Conservation (phyloP, 35 echinoderm and acorn worm species). For the Apostichopus californicus region DNA sequence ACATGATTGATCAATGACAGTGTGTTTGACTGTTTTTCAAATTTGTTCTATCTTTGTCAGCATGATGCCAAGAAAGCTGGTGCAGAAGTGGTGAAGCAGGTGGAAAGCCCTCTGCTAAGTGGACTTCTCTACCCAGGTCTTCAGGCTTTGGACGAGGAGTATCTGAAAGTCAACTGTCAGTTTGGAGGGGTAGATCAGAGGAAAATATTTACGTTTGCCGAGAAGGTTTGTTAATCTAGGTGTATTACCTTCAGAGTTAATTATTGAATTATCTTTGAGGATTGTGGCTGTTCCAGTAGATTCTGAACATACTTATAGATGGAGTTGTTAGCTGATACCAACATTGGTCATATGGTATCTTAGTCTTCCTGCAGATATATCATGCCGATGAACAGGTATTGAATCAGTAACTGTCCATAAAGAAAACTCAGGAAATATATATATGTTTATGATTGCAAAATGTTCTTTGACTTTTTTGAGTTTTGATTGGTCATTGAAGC, state of each 20-base stretch:
- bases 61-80: constrained; percentile 99
- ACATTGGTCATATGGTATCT: background rate
- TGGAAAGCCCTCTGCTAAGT: constrained; percentile 88
- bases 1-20: too few species aligned
- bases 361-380: background rate
- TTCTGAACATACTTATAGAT: too few species aligned
- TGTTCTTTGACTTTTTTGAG: too few species aligned
- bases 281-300: too few species aligned
- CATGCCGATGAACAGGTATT: too few species aligned
- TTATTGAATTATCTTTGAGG: background rate
- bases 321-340: too few species aligned
- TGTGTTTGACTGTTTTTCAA: too few species aligned
- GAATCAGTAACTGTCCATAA: too few species aligned
- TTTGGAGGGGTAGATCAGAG: constrained; percentile 99
- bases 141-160: constrained; percentile 96
- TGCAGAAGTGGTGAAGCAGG: constrained; percentile 98
- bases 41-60: background rate
- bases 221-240: constrained; percentile 63
- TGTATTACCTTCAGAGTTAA: too few species aligned
- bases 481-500: too few species aligned
- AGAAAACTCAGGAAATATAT: too few species aligned
- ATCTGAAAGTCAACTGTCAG: constrained; percentile 94
- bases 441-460: too few species aligned
- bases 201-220: constrained; percentile 98
- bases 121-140: constrained; percentile 95